A percentile compares a stretch with the other conserved stretches of the same genome.
These are phyloP conservation scores for Excalfactoria chinensis DNA, from an alignment of 2,113 vertebrate species.

Conservation along the genomic window DNA sequence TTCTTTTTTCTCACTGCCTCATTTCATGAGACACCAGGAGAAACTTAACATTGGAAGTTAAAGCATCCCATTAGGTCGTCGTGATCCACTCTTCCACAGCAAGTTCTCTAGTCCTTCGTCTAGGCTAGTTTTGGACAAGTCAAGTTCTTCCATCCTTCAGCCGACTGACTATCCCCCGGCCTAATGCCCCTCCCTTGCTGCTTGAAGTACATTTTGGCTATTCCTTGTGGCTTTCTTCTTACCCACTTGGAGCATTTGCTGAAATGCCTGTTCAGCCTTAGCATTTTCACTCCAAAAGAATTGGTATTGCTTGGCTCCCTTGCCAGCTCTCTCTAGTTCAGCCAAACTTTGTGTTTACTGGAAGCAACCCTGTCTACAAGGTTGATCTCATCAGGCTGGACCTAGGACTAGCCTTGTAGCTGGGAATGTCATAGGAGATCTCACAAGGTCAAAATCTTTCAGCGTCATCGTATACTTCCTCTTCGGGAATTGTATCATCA, in stretches of 20 bases:
- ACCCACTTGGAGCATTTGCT: neutral
- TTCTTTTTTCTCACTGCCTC: neutral
- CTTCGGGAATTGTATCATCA: neutral
- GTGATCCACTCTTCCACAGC: neutral
- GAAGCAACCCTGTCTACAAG: neutral
- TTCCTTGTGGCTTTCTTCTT: slow-evolving; percentile 18
- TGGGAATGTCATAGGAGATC: neutral
- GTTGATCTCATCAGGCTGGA: neutral
- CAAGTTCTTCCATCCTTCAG: slow-evolving; percentile 40
- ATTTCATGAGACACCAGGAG: neutral
- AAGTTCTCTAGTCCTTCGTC: slow-evolving; percentile 12
- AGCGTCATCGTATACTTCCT: neutral
- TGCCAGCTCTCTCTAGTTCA: neutral
- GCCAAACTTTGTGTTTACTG: neutral
- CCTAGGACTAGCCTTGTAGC: neutral
- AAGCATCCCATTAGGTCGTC: slow-evolving; percentile 1
- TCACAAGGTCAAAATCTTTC: slow-evolving; percentile 16
- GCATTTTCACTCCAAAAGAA: neutral
- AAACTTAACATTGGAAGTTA: neutral
- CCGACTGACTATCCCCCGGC: neutral
- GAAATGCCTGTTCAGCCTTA: neutral
- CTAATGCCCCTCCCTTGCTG: slow-evolving; percentile 21
- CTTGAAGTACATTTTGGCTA: slow-evolving; percentile 26
- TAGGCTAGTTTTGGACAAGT: slow-evolving; percentile 43
- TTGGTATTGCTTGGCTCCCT: neutral